Conservation (phyloP, 2,113 vertebrate genomes). For the Nannobrachium achirus region DNA sequence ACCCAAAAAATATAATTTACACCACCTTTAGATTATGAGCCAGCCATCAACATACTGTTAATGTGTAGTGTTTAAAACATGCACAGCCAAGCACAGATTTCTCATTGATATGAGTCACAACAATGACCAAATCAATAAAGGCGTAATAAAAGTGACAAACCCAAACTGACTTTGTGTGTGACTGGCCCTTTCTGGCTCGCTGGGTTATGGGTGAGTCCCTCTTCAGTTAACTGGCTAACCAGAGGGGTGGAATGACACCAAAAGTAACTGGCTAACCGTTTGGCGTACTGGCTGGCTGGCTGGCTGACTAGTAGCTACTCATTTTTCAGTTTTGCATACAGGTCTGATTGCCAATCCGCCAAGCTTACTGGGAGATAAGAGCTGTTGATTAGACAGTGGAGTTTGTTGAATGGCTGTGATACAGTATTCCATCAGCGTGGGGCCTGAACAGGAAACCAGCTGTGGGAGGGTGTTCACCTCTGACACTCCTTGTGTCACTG, state of each 20-base stretch:
- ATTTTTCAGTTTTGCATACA: neutral
- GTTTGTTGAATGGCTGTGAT: constrained; percentile 12
- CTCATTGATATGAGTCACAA: constrained; percentile 41
- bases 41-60: too few species aligned
- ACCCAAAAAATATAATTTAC: too few species aligned
- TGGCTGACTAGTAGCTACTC: neutral
- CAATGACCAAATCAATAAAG: constrained; percentile 31
- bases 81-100: constrained; percentile 38
- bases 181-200: neutral
- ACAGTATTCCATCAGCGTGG: constrained; percentile 39
- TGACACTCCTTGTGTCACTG: constrained; percentile 58
- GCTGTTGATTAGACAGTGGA: neutral
- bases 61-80: too few species aligned
- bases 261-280: constrained; percentile 11
- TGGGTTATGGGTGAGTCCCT: constrained; percentile 31
- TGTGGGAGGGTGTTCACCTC: constrained; percentile 64
- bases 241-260: constrained; percentile 18
- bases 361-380: neutral
- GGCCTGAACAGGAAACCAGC: constrained; percentile 63
- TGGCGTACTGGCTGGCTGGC: neutral
- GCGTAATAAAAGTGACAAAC: constrained; percentile 44
- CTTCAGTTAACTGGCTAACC: constrained; percentile 55
- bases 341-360: constrained; percentile 9
- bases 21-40: too few species aligned
- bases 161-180: constrained; percentile 27